phyloP scores from a whole-genome alignment of 2,888 invertebrate genomes.

The Acanthosepion pharaonis region DNA sequence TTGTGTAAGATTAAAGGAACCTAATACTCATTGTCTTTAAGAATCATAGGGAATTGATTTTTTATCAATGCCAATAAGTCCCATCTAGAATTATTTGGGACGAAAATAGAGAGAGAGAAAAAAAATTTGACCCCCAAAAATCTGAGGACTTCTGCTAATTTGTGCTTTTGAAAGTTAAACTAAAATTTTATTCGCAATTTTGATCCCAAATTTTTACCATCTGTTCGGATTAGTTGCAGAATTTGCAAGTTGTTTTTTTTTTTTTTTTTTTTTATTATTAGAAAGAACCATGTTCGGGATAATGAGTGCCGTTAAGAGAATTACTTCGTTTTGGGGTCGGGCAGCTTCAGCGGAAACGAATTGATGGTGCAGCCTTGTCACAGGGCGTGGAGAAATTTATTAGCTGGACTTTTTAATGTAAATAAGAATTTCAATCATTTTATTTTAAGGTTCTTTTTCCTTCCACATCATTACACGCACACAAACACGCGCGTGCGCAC shows the following conservation, averaged over 20 bases:
- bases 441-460: not conserved
- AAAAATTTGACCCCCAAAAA: not conserved
- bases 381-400: not conserved
- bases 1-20: not conserved
- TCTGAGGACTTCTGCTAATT: too few relatives aligned
- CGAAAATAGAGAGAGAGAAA: too few relatives aligned
- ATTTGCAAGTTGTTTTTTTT: not conserved
- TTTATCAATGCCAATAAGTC: not conserved
- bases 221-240: not conserved
- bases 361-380: not conserved
- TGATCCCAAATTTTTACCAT: not conserved
- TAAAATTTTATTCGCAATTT: not conserved
- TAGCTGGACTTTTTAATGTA: not conserved
- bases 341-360: not conserved
- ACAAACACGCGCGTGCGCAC: too few relatives aligned
- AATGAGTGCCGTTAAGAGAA: not conserved
- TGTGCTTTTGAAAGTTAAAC: not conserved
- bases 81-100: not conserved
- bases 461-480: too few relatives aligned
- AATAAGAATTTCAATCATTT: not conserved
- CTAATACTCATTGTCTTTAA: not conserved
- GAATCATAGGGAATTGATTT: not conserved
- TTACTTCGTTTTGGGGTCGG: not conserved
- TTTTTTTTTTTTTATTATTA: not conserved
- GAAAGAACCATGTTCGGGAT: too few relatives aligned